Conservation (phyloP, 2,797 vertebrate genomes). For the Melanotaenia trifasciata region DNA sequence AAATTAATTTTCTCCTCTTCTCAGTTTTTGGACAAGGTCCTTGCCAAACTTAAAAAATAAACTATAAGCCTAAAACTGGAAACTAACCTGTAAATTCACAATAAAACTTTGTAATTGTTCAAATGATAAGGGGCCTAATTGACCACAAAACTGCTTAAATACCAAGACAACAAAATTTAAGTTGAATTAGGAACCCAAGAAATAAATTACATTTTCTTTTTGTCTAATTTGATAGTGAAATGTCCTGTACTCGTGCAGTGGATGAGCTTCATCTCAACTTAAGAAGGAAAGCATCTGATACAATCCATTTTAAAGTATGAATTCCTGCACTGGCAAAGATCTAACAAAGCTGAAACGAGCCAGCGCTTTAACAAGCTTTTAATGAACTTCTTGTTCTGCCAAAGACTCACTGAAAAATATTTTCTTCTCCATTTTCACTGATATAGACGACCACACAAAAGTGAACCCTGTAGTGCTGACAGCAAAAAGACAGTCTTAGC, state of each 20-base stretch:
- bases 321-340: neutral
- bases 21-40: neutral
- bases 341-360: neutral
- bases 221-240: too few relatives aligned
- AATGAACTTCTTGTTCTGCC: neutral
- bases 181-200: too few relatives aligned
- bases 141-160: neutral
- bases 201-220: too few relatives aligned
- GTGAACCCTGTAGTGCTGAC: constrained; percentile 27
- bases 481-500: constrained; percentile 28
- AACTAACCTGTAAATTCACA: neutral
- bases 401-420: neutral
- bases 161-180: neutral
- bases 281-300: neutral
- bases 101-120: neutral
- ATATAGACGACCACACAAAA: constrained; percentile 33
- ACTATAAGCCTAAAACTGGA: neutral
- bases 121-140: neutral
- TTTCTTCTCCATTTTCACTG: constrained; percentile 21
- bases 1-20: neutral
- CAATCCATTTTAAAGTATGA: neutral
- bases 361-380: neutral
- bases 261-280: too few relatives aligned
- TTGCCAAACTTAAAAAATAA: neutral
- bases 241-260: too few relatives aligned